Percentiles rank a stretch among this genome's conserved stretches.
These are phyloP conservation scores for Melipona bicolor DNA, from an alignment of 2,888 invertebrate genomes.

Conservation along the genomic window DNA sequence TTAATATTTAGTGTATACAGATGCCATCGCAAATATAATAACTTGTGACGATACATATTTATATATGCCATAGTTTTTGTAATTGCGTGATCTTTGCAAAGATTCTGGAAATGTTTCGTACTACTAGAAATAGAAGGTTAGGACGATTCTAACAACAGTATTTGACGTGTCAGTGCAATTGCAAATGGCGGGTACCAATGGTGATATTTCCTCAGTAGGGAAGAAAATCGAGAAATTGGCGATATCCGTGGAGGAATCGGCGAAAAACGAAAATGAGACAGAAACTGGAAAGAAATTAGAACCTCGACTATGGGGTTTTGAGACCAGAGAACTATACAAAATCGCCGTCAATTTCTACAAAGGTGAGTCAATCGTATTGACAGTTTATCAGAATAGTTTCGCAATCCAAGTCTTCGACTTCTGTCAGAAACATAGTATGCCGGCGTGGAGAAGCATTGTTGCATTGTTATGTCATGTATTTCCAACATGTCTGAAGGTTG, in stretches of 20 bases:
- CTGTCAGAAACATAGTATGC: not conserved
- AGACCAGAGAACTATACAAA: slow-evolving; percentile 91
- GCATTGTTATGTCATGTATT: not conserved
- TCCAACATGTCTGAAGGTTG: not conserved
- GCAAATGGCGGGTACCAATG: slow-evolving; percentile 80
- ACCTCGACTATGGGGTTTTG: slow-evolving; percentile 82
- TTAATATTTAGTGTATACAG: slow-evolving; percentile 11
- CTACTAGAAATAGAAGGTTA: slow-evolving; percentile 30
- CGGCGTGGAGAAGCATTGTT: not conserved
- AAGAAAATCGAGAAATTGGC: slow-evolving; percentile 75
- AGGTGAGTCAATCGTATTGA: slow-evolving; percentile 87
- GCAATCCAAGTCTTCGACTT: not conserved
- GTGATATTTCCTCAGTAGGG: slow-evolving; percentile 72
- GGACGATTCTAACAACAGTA: slow-evolving; percentile 44
- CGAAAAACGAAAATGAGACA: slow-evolving; percentile 53
- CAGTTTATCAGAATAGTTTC: slow-evolving; percentile 45
- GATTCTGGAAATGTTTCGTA: slow-evolving; percentile 13
- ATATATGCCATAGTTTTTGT: not conserved
- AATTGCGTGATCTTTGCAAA: not conserved
- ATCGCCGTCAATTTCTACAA: slow-evolving; percentile 96
- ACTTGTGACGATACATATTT: not conserved
- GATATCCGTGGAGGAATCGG: slow-evolving; percentile 63
- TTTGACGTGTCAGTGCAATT: slow-evolving; percentile 76
- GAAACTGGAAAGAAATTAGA: slow-evolving; percentile 75
- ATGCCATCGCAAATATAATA: not conserved